Evolutionary conservation across 2,888 invertebrate genomes (phyloP), one percentile per base, ranked within the genome.

Genomic region (Calephelis perditalis): DNA sequence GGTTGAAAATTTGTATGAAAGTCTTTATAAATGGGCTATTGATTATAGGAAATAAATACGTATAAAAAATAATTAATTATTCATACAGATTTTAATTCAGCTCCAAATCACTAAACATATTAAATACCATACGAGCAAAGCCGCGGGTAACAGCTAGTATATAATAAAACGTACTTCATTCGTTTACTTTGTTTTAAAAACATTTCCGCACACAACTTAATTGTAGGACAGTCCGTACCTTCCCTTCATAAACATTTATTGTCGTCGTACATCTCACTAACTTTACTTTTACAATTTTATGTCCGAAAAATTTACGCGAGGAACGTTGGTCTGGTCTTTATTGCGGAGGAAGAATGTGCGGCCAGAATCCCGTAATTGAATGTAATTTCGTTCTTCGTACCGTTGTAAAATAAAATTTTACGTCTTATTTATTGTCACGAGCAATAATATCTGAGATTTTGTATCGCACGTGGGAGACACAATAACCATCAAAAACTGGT

Each of bases 401-500:
- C 72, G 88, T 72, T 87, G 84, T 88, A 86, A 89, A 89, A 90
- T 89, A 87, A 89, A 86, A 86, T 84, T 88, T 89, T 81, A 90
- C 81, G 85, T 82, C 82, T 84, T 86, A 89, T 89, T 88, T 88
- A 89, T 84, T 84, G 83, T 81, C 81, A 75, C 74, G 75, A 76
- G 78, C 82, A 75, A 84, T 84, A 82, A 82, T 84, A 82, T 82
- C 79, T 79, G 74, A 68, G 70, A 70, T 72, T 68, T 68, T 66
- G 57, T 67, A 63, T 68, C 69, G 67, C 73, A 73, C 77, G 73
- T 76, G 74, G 74, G 71, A 66, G 71, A 66, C 63, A 59, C 61
- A 70, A 63, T 68, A 69, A 52, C 52, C 52, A 36, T 52, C 26
- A 52, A 36, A 52, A 35, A 52, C 35, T 35, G 26, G 52, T 35